phyloP scores from a whole-genome alignment of 1,140 invertebrate species.

The Drosophila subpulchrella region DNA sequence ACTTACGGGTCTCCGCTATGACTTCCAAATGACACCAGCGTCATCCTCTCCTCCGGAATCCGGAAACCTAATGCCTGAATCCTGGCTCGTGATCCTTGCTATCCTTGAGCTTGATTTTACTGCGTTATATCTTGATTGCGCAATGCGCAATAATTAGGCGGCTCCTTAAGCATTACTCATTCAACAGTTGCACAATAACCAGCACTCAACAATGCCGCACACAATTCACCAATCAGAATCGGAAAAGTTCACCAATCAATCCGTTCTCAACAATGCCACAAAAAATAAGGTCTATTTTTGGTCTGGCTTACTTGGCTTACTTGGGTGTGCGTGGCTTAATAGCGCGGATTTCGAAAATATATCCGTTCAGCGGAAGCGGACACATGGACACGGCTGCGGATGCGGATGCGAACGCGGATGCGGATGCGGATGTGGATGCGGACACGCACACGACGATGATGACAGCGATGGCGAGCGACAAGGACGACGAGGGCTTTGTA shows the following conservation, averaged over 20 bases:
- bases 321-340: constrained; percentile 37
- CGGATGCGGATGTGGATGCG: constrained; percentile 5
- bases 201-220: constrained; percentile 36
- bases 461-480: constrained; percentile 36
- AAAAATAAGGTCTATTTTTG: constrained; percentile 11
- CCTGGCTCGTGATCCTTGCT: constrained; percentile 2
- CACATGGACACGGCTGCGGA: constrained; percentile 13
- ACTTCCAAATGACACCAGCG: constrained; percentile 50
- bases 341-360: constrained; percentile 67
- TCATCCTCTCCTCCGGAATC: constrained; percentile 31
- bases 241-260: constrained; percentile 23
- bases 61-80: background rate
- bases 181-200: constrained; percentile 58
- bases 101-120: constrained; percentile 25
- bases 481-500: constrained; percentile 56
- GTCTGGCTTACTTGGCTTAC: constrained; percentile 28
- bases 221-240: constrained; percentile 3
- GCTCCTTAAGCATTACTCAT: constrained; percentile 44
- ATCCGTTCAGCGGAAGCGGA: constrained; percentile 64
- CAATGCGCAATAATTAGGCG: constrained; percentile 73
- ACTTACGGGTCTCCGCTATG: constrained; percentile 43
- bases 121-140: constrained; percentile 67
- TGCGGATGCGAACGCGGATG: background rate
- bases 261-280: constrained; percentile 18
- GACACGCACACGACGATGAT: constrained; percentile 30